These are phyloP conservation scores for Pholis gunnellus DNA, from an alignment of 2,113 vertebrate genomes.

Conservation along the genomic window DNA sequence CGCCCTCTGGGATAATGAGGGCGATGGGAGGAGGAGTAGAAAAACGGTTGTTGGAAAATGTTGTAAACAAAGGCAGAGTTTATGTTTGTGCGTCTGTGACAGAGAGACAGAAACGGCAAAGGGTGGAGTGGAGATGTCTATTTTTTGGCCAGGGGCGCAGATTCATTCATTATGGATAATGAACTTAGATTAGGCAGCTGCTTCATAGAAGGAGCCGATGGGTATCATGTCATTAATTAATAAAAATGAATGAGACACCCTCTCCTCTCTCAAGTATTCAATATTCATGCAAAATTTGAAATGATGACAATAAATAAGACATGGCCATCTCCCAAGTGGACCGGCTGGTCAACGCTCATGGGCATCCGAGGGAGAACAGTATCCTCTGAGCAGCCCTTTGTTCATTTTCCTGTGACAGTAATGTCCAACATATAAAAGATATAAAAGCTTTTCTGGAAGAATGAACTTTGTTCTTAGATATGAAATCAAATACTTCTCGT, in stretches of 20 bases:
- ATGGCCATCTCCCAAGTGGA: background rate
- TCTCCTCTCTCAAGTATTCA: background rate
- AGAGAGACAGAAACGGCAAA: background rate
- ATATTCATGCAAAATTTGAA: slow-evolving; percentile 1
- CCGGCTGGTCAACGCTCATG: background rate
- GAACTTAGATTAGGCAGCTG: slow-evolving; percentile 26
- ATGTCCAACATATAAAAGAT: background rate
- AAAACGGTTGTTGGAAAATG: background rate
- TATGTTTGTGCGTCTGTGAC: background rate
- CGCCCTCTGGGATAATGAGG: slow-evolving; percentile 9
- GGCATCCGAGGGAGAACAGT: background rate
- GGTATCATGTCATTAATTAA: slow-evolving; percentile 36
- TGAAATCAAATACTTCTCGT: background rate
- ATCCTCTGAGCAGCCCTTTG: background rate
- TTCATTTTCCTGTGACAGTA: background rate
- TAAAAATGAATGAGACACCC: slow-evolving; percentile 18
- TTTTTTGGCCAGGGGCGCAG: background rate
- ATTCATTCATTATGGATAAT: slow-evolving; percentile 44
- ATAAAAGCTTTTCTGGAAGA: background rate
- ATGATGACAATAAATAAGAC: background rate
- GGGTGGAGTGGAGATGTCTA: slow-evolving; percentile 2
- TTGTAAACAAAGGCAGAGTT: slow-evolving; percentile 11
- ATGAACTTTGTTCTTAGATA: background rate
- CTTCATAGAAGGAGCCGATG: slow-evolving; percentile 19
- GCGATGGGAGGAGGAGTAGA: background rate